Base-by-base conservation (phyloP, 2,113 vertebrate species). In the Chaetodon auriga region DNA sequence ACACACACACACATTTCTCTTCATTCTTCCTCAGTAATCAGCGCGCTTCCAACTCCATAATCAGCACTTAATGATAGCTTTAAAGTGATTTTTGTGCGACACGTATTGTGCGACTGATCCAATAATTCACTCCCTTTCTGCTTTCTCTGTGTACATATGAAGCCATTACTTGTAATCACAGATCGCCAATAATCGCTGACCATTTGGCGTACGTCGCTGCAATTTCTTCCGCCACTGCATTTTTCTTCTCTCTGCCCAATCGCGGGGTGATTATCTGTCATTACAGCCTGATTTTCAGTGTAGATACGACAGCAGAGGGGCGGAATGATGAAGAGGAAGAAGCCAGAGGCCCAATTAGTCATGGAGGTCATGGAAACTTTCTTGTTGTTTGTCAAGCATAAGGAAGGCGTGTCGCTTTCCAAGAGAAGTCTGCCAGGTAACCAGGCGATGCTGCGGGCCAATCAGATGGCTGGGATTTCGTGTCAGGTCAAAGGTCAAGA, bases 131-230 rank as follows among this genome's bases (percentile, higher is more conserved):
- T 45, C 53, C 54, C n/a, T 51, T 11, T 4, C 21, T 5, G 16
- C 38, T 48, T 25, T 84, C 65, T n/a, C 36, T 54, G 53, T 30
- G 80, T 84, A 61, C 68, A 82, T 73, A 79, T 46, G 64, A 78
- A 46, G 68, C 68, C 61, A 82, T 90, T 90, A 86, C 78, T 73
- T 30, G 64, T 61, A 87, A 90, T 90, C 86, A 87, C 78, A 70
- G 61, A 51, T 89, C 88, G 87, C 83, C 78, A 77, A 81, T 77
- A 82, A 86, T 88, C 69, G 38, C 60, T 71, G 88, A 72, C 79
- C 71, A 12, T 62, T 74, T 13, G 0, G 30, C 73, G 58, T 64
- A 57, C 36, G 0, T 68, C 12, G 10, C 14, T 11, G 70, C 57
- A 45, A 80, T 89, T 89, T 88, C 81, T 75, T 87, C 75, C 53